A percentile compares a stretch with the other conserved stretches of the same genome.
Conservation (phyloP, 2,797 vertebrate species). For the Okamejei kenojei region DNA sequence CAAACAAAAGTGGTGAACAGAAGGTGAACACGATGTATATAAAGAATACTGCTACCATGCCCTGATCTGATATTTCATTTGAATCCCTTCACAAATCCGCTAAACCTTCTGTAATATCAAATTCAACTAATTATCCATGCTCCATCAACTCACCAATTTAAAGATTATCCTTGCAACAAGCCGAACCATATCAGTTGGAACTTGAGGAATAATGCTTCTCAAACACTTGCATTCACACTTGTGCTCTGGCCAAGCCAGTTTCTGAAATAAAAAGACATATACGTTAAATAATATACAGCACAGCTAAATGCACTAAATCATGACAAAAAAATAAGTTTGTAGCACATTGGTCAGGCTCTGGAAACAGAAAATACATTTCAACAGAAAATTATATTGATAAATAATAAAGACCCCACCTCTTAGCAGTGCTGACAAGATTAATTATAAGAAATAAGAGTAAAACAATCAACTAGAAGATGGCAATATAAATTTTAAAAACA, state of each 20-base stretch:
- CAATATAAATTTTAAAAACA: background rate
- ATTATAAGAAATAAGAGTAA: background rate
- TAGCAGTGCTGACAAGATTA: background rate
- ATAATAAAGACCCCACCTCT: background rate
- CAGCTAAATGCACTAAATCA: background rate
- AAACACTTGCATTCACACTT: constrained; percentile 82
- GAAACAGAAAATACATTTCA: background rate
- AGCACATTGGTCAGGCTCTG: background rate
- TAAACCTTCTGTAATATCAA: background rate
- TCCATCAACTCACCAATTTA: constrained; percentile 64
- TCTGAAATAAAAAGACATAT: constrained; percentile 56
- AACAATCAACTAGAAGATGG: background rate
- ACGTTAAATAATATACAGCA: background rate
- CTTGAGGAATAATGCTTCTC: constrained; percentile 62
- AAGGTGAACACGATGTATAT: too few species aligned
- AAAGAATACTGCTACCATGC: background rate
- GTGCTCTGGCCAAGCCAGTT: constrained; percentile 76
- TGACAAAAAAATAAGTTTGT: background rate
- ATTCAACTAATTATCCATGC: background rate
- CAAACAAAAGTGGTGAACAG: background rate
- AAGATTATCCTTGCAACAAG: constrained; percentile 78
- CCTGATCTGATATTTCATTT: background rate
- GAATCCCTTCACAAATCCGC: background rate
- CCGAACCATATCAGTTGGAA: constrained; percentile 82
- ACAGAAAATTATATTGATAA: background rate